Base-by-base conservation (phyloP, 2,888 invertebrate species). In the Heliconius sara region DNA sequence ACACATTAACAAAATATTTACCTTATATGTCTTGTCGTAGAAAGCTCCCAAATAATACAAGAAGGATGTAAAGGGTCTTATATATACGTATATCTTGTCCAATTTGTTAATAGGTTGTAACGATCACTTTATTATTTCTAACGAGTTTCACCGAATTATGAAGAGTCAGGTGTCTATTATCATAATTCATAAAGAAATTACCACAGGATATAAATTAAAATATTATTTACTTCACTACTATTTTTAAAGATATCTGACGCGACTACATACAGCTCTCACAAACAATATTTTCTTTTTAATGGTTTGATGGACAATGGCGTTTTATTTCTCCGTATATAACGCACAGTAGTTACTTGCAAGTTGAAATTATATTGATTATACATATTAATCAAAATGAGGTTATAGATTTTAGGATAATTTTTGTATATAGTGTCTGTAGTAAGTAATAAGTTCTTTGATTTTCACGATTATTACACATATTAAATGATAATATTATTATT, bases 41-140 rank as follows among this genome's bases (percentile, higher is more conserved):
- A 60, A 3, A 34, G n/a, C 39, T 27, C 13, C 9, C 4, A 39
- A 25, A 77, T 57, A 67, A 67, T 66, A 10, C 30, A 19, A 39
- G 22, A 63, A 66, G 25, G 19, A 47, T 19, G 27, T 52, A 57
- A 52, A 13, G n/a, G 25, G 3, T 73, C 47, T 65, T 77, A 34
- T 66, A 66, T 73, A 78, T 22, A 67, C 25, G 52, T 78, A 66
- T 6, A 39, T 4, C 57, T 27, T 27, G 16, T 19, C 25, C 34
- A 25, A 67, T 67, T 73, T 72, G 67, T 73, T 78, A 78, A 78
- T 78, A 34, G 72, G 3, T 57, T 57, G 16, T 19, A 39, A 34
- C 16, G 34, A 78, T 78, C 73, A 73, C 43, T 22, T 79, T 67
- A 77, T 79, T 60, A 73, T 30, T 16, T 70, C 9, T 76, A 66